A percentile compares a stretch with the other conserved stretches of the same genome.
These are phyloP conservation scores for Lamellibrachia satsuma DNA, from an alignment of 2,888 invertebrate species.

Conservation along the genomic window DNA sequence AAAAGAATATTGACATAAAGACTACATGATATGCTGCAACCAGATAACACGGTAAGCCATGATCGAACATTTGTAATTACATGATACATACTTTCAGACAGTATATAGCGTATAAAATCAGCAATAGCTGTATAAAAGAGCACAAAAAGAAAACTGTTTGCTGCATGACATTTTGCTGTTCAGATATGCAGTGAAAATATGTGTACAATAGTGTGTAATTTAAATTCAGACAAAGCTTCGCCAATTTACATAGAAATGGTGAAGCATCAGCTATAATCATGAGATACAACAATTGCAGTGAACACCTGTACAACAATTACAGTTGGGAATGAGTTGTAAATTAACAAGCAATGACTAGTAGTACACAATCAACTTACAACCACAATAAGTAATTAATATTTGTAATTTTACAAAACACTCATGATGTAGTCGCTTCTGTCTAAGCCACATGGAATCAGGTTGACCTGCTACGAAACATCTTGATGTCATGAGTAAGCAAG, in stretches of 20 bases:
- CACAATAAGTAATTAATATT: neutral
- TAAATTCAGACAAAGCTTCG: neutral
- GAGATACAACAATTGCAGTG: neutral
- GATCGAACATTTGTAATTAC: neutral
- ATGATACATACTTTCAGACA: neutral
- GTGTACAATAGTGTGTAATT: neutral
- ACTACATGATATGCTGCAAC: slow-evolving; percentile 1
- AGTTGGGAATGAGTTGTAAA: neutral
- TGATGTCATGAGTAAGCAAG: neutral
- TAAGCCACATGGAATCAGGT: neutral
- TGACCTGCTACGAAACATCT: neutral
- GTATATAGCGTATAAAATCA: neutral
- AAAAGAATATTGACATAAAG: neutral
- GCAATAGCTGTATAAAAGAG: neutral
- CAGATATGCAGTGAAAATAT: neutral
- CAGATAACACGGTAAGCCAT: neutral
- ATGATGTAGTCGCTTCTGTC: too few relatives aligned
- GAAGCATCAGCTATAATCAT: neutral
- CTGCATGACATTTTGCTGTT: neutral
- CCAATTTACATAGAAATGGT: neutral
- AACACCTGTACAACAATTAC: neutral
- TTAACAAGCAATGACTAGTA: neutral
- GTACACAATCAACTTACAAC: neutral
- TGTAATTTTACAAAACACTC: neutral
- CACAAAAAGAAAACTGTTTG: neutral